Percentiles rank a stretch among this genome's conserved stretches.
Conservation (phyloP, 2,888 invertebrate genomes). For the Mongoloraphidia duomilia region DNA sequence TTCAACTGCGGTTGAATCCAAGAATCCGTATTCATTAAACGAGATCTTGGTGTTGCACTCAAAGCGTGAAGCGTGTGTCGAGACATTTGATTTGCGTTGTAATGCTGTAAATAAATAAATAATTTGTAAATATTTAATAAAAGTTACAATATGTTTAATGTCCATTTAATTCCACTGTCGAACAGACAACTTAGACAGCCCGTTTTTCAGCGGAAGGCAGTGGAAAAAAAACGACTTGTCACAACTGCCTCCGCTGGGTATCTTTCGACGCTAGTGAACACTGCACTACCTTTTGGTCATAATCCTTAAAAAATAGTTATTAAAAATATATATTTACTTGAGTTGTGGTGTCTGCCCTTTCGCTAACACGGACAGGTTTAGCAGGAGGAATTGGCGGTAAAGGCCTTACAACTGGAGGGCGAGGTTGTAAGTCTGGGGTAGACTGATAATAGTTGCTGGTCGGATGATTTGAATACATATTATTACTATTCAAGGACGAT, state of each 20-base stretch:
- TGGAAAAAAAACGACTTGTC: no score
- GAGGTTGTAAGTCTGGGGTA: not conserved
- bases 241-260: no score
- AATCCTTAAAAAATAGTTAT: no score
- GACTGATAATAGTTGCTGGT: slow-evolving; percentile 7
- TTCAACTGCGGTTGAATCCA: slow-evolving; percentile 56
- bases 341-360: slow-evolving; percentile 20
- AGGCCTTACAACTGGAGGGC: slow-evolving; percentile 21
- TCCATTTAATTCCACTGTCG: no score
- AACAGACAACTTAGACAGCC: no score
- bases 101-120: not conserved
- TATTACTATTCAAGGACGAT: slow-evolving; percentile 38
- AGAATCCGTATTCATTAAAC: slow-evolving; percentile 53
- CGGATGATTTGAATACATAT: slow-evolving; percentile 27
- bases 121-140: no score
- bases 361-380: slow-evolving; percentile 29
- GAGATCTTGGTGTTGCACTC: slow-evolving; percentile 64
- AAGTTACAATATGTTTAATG: no score
- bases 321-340: no score
- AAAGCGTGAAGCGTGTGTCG: slow-evolving; percentile 52
- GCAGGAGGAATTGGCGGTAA: slow-evolving; percentile 22
- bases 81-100: slow-evolving; percentile 43
- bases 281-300: no score
- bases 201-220: no score
- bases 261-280: no score